phyloP scores from a whole-genome alignment of 30 jellyfish, hydroid and myxozoan species.

The Nemopilema nomurai region DNA sequence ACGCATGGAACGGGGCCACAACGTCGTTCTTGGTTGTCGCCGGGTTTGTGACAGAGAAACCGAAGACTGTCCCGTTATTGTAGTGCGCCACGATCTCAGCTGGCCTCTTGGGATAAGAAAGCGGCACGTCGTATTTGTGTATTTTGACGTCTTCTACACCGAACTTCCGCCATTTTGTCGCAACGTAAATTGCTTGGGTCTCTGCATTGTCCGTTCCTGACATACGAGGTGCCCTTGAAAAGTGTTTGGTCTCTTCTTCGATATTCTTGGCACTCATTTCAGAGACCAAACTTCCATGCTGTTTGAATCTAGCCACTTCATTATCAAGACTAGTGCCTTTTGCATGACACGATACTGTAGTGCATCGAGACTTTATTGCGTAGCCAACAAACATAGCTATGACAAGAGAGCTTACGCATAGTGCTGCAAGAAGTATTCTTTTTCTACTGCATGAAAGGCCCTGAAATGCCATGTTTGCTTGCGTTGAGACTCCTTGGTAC shows the following conservation, averaged over 20 bases:
- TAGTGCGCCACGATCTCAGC: not conserved
- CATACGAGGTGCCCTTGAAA: conserved; percentile 32
- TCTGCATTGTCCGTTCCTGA: conserved; percentile 51
- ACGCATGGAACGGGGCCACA: conserved; percentile 13
- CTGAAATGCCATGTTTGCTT: not conserved
- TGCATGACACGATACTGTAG: not conserved
- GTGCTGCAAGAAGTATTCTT: not conserved
- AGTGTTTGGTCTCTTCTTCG: not conserved
- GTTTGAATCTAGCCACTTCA: not conserved
- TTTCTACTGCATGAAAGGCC: not conserved
- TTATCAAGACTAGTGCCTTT: not conserved
- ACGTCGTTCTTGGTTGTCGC: not conserved
- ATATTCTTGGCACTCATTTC: not conserved
- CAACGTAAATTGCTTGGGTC: conserved; percentile 29
- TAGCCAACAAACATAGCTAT: not conserved
- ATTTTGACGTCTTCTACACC: conserved; percentile 41
- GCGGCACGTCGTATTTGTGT: conserved; percentile 38
- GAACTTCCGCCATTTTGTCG: conserved; percentile 14
- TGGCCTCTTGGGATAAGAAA: conserved; percentile 29
- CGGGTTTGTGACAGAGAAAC: not conserved
- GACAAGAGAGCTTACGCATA: not conserved
- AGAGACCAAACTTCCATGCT: not conserved
- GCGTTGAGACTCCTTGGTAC: no score
- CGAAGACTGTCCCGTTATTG: not conserved
- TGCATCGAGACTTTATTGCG: not conserved